phyloP scores from a whole-genome alignment of 2,797 vertebrate genomes.

The Todus mexicanus region DNA sequence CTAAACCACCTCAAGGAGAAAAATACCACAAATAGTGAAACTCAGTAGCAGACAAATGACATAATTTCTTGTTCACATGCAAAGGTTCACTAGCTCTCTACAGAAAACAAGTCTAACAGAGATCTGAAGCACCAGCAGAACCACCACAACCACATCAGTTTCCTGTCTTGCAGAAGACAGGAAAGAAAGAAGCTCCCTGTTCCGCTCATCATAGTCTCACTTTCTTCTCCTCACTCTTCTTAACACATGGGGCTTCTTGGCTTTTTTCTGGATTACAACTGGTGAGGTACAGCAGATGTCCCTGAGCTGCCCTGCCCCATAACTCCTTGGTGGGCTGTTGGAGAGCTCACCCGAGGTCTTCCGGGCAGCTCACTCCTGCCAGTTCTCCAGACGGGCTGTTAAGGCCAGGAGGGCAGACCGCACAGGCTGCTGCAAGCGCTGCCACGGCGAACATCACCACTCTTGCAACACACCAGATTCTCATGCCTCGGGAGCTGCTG shows the following conservation, averaged over 20 bases:
- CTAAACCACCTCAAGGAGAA: not conserved
- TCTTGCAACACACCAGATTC: conserved; percentile 39
- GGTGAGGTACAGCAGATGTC: not conserved
- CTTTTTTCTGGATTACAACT: not conserved
- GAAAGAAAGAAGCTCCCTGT: not conserved
- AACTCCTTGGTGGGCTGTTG: not conserved
- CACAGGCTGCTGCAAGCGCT: conserved; percentile 43
- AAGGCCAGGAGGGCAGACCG: conserved; percentile 52
- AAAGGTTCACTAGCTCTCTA: not conserved
- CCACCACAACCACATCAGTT: not conserved
- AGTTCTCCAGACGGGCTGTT: not conserved
- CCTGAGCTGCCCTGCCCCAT: not conserved
- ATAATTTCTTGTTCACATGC: not conserved
- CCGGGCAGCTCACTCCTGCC: not conserved
- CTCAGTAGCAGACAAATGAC: not conserved
- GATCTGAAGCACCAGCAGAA: not conserved
- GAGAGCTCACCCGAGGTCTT: not conserved
- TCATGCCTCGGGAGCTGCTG: not conserved
- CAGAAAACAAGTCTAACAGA: not conserved
- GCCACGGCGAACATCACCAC: not conserved
- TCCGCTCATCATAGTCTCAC: not conserved
- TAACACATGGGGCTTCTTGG: not conserved
- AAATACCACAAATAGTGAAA: not conserved
- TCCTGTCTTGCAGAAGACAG: not conserved
- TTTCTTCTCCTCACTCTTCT: not conserved